Evolutionary conservation across 35 echinoderm and acorn worm species (phyloP).

Genomic region (Heliocidaris tuberculata): DNA sequence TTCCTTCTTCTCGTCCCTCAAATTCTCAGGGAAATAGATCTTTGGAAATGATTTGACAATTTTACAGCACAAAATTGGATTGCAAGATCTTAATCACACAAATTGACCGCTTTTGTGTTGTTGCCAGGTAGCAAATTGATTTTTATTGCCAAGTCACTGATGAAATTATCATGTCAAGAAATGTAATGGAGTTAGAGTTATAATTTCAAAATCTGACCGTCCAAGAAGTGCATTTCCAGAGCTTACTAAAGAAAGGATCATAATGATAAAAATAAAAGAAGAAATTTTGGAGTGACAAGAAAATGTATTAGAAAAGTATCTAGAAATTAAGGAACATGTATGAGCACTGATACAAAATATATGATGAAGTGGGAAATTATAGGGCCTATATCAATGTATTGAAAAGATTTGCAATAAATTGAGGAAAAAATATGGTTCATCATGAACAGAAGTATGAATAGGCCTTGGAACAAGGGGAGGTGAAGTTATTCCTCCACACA

Average conservation of each 20-base stretch:
- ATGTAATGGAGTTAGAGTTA: background rate
- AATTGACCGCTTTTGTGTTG: background rate
- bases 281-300: background rate
- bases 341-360: background rate
- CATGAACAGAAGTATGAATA: no score
- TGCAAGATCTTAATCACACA: background rate
- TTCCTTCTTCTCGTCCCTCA: background rate
- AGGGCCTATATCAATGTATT: no score
- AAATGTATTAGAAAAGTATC: no score
- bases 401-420: no score
- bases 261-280: background rate
- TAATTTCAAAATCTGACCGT: background rate
- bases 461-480: no score
- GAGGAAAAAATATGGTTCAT: no score
- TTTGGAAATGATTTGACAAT: slow-evolving; percentile 13
- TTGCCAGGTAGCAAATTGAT: slow-evolving; percentile 10
- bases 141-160: slow-evolving; percentile 12
- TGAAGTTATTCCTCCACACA: no score
- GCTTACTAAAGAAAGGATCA: background rate
- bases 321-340: background rate
- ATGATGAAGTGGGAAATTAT: no score
- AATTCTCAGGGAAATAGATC: background rate
- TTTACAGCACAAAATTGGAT: slow-evolving; percentile 17
- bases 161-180: background rate
- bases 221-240: background rate